A percentile compares a stretch with the other conserved stretches of the same genome.
These are phyloP conservation scores for Maconellicoccus hirsutus DNA, from an alignment of 1,140 invertebrate genomes.

Conservation along the genomic window DNA sequence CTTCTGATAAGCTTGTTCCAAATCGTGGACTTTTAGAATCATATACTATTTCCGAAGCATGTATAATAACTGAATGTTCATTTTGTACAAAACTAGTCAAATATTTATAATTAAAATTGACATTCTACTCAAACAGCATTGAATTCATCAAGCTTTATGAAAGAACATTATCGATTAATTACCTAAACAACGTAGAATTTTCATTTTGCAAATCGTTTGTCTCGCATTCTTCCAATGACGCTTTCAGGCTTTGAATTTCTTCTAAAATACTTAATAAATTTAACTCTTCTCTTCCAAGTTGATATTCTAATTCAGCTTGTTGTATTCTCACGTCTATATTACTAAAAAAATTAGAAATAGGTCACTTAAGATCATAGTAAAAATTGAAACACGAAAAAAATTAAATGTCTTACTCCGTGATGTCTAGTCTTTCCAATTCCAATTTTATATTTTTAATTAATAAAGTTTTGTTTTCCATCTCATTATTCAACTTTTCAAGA, in stretches of 20 bases:
- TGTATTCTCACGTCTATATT: conserved; percentile 82
- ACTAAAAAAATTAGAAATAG: conserved; percentile 37
- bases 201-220: conserved; percentile 38
- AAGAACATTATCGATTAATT: neutral
- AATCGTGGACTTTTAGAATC: conserved; percentile 52
- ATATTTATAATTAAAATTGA: too few relatives aligned
- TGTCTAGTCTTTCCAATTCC: conserved; percentile 59
- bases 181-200: conserved; percentile 53
- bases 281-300: conserved; percentile 72
- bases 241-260: conserved; percentile 64
- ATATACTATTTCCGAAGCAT: conserved; percentile 51
- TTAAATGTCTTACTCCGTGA: conserved; percentile 53
- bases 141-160: too few relatives aligned
- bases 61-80: conserved; percentile 33
- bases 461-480: conserved; percentile 56
- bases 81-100: conserved; percentile 7
- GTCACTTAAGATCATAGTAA: neutral
- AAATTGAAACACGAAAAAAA: too few relatives aligned
- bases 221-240: conserved; percentile 58
- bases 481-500: conserved; percentile 47
- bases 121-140: too few relatives aligned
- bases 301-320: conserved; percentile 78
- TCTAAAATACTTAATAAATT: conserved; percentile 70
- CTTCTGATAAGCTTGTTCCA: conserved; percentile 45
- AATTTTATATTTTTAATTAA: conserved; percentile 63